Conservation (phyloP, 2,888 invertebrate genomes). For the Spatulosminthurus flaviceps region DNA sequence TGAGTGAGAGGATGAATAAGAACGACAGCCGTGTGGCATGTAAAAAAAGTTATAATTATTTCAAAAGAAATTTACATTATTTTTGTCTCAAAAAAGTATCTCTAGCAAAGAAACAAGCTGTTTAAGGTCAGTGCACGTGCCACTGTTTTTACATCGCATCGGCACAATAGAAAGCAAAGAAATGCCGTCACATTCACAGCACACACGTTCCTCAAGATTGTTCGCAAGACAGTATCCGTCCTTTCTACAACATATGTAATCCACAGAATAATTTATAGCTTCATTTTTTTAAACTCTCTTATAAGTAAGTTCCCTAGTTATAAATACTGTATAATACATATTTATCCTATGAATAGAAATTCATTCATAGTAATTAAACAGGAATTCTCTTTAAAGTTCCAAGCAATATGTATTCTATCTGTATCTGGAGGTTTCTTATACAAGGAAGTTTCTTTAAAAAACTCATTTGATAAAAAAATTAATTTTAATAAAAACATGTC, state of each 20-base stretch:
- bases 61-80: neutral
- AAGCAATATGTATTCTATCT: too few species aligned
- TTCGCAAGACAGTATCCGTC: neutral
- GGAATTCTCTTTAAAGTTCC: too few species aligned
- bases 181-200: neutral
- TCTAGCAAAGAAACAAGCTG: neutral
- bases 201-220: slow-evolving; percentile 8
- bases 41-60: neutral
- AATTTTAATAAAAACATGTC: too few species aligned
- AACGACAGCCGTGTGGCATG: too few species aligned
- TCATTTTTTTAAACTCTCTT: neutral
- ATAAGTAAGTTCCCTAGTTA: too few species aligned
- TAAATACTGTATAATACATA: too few species aligned
- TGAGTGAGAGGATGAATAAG: too few species aligned
- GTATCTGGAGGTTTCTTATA: too few species aligned
- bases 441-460: too few species aligned
- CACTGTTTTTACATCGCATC: neutral
- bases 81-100: neutral
- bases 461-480: too few species aligned
- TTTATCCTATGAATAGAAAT: too few species aligned
- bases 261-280: slow-evolving; percentile 12
- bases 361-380: too few species aligned
- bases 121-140: slow-evolving; percentile 36
- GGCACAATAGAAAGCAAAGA: slow-evolving; percentile 14
- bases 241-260: neutral